Evolutionary conservation across 2,888 invertebrate genomes (phyloP), one percentile per base, ranked within the genome.

Genomic region (Chelonus formosanus): DNA sequence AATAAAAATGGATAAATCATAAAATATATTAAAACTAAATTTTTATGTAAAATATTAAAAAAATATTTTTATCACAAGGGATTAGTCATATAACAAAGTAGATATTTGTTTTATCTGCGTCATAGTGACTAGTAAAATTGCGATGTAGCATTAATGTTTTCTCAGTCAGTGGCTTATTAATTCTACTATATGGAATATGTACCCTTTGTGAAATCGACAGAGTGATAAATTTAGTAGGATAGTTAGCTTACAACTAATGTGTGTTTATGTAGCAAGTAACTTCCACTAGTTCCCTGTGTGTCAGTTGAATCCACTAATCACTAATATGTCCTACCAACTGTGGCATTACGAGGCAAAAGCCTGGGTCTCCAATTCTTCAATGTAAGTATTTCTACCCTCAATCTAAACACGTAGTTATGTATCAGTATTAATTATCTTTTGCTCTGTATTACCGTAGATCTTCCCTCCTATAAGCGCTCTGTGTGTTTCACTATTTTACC

Each of bases 221-320:
- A 40, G 40, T 40, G 50, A 65, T 65, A 66, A 45, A 67, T 64
- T 66, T 63, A 73, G 74, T 63, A 68, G 72, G 71, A 73, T 81
- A 80, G 76, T 76, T 79, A 80, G 79, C 79, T 80, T 80, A 80
- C 81, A 82, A 83, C 83, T 83, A 84, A 83, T 83, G 79, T 83
- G 80, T 82, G 77, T 84, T 84, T 81, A 82, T 80, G 81, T 82
- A 81, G 82, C 81, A 77, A 81, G 81, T 82, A 82, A 83, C 80
- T 79, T 73, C 71, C 75, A 75, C 75, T 77, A 78, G 78, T 77
- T 78, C 77, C 76, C 74, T 75, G 8, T 57, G 76, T 78, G 79
- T 77, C 59, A 63, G 64, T 63, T 78, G 77, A 78, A 81, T 79
- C 79, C 79, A 82, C 82, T 83, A 83, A 83, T 83, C 77, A 82